A percentile compares a stretch with the other conserved stretches of the same genome.
Conservation (phyloP, 2,888 invertebrate species). For the Dryobotodes eremita region DNA sequence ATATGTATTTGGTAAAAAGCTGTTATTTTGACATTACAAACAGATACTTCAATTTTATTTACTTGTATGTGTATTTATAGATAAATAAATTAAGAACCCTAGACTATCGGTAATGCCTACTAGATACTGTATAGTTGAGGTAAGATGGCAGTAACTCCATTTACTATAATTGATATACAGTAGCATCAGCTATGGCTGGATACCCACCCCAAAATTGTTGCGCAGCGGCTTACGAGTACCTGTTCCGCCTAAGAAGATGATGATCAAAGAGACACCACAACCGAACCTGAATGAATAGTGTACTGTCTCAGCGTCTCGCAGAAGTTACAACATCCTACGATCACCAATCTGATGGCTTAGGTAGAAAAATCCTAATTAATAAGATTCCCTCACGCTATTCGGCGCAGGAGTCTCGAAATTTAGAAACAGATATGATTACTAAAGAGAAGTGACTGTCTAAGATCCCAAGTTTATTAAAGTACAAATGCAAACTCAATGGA, state of each 20-base stretch:
- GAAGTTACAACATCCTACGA: neutral
- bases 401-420: neutral
- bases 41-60: too few species aligned
- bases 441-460: neutral
- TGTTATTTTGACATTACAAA: too few species aligned
- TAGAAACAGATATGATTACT: neutral
- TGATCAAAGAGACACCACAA: neutral
- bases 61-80: too few species aligned
- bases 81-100: neutral
- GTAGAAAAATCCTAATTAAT: neutral
- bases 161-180: neutral
- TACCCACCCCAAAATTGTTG: neutral
- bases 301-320: neutral
- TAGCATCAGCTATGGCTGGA: neutral
- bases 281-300: neutral
- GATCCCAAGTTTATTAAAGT: neutral
- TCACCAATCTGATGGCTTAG: neutral
- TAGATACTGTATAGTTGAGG: neutral
- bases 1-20: too few species aligned
- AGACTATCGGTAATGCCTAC: neutral
- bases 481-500: neutral
- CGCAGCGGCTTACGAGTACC: neutral
- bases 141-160: neutral
- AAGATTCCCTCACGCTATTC: neutral
- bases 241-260: neutral